Evolutionary conservation across 1,140 invertebrate species (phyloP), one percentile per base, ranked within the genome.

Genomic region (Diploscapter pachys): DNA sequence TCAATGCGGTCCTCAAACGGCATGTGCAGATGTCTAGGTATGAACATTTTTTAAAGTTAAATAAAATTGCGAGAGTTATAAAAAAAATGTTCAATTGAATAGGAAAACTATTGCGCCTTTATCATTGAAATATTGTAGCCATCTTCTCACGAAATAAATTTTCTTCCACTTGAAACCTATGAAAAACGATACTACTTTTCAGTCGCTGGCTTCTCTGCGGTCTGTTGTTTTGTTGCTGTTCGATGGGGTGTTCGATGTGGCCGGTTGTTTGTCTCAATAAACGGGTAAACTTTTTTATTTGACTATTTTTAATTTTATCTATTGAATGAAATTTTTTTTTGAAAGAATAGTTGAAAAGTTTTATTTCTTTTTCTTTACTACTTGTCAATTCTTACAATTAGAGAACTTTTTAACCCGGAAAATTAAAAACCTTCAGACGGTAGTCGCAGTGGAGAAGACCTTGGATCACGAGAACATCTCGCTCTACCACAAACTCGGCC

Each of bases 191-290:
- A 31, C 31, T 31, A 31, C 50, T 68, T 68, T 68, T 6, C 66
- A 68, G 66, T 54, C 75, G 83, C 6, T 85, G 83, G 83, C 71
- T 85, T 48, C 48, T 85, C 5, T 85, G 83, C 71, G 83, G 83
- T 51, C 70, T 84, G 31, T 64, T 85, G 3, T 86, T 85, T 70
- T 85, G 83, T 68, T 85, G 83, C 61, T 85, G 83, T 64, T 85
- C 82, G 6, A 63, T 85, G 9, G 82, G 84, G 3, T 85, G 83
- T 72, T 85, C 83, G 0, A 61, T 85, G 57, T 86, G 84, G 84
- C 83, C 83, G 31, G 80, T 85, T 11, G 69, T 85, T 48, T 85
- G 84, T 73, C 67, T 85, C 48, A 85, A 78, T 74, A 72, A 73
- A 78, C 62, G 83, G 62, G 83, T 85, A 65, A 75, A 75, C 63